phyloP scores from a whole-genome alignment of 2,113 vertebrate species.

The Laticauda colubrina region DNA sequence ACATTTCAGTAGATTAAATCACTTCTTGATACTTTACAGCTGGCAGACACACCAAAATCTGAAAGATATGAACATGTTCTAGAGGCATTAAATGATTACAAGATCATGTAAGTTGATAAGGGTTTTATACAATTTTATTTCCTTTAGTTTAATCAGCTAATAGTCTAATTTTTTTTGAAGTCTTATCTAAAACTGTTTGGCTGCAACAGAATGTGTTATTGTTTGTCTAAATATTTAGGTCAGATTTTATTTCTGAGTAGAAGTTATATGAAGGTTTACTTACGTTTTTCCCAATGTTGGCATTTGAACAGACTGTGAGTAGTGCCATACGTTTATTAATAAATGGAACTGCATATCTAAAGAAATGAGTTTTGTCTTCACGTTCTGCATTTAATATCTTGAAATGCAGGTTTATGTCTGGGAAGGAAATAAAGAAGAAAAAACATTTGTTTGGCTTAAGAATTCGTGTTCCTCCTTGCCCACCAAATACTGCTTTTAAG shows the following conservation, averaged over 20 bases:
- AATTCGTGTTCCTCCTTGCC: conserved; percentile 92
- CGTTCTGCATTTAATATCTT: conserved; percentile 46
- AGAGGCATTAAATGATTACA: conserved; percentile 94
- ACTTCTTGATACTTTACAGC: conserved; percentile 78
- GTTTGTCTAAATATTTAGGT: not conserved
- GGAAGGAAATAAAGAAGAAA: conserved; percentile 99
- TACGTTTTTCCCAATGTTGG: not conserved
- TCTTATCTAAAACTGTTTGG: not conserved
- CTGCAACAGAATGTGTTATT: not conserved
- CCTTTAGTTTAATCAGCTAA: not conserved
- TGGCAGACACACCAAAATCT: conserved; percentile 86
- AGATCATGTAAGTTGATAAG: conserved; percentile 83
- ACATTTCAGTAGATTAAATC: conserved; percentile 57
- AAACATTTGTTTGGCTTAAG: conserved; percentile 96
- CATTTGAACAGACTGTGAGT: conserved; percentile 18
- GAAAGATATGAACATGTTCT: conserved; percentile 88
- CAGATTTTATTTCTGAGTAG: accelerated
- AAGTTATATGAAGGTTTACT: not conserved
- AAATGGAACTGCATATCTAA: not conserved
- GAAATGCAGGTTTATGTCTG: conserved; percentile 92
- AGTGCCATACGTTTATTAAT: not conserved
- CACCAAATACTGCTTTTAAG: conserved; percentile 83
- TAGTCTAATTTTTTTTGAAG: not conserved
- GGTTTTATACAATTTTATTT: not conserved
- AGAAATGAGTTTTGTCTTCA: conserved; percentile 8